phyloP scores from a whole-genome alignment of 2,113 vertebrate genomes.

The Gorsachius goisagi region DNA sequence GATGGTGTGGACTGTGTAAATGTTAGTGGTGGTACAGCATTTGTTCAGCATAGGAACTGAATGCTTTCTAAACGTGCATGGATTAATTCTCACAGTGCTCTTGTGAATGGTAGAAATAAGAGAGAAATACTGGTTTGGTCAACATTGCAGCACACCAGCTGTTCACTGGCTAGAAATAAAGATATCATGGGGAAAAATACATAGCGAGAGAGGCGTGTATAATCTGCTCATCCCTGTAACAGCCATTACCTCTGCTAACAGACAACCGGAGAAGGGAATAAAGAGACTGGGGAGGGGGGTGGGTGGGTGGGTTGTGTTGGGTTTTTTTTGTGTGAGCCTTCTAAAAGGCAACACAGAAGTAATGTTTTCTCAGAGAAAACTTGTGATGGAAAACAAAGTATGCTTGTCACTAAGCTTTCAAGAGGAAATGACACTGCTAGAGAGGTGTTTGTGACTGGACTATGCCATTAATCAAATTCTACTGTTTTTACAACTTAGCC shows the following conservation, averaged over 20 bases:
- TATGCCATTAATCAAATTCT: background rate
- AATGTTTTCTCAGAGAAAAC: background rate
- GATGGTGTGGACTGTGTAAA: background rate
- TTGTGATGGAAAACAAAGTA: background rate
- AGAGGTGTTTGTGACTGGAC: background rate
- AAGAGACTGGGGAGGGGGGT: background rate
- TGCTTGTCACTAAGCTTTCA: background rate
- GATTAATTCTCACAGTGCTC: background rate
- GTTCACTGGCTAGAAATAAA: background rate
- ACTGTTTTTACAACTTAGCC: background rate
- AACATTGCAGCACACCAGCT: background rate
- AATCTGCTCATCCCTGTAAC: background rate
- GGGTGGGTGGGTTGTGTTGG: background rate
- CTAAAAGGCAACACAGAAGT: background rate
- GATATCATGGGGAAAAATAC: background rate
- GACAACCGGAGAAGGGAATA: background rate
- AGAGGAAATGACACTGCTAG: background rate
- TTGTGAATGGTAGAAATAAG: background rate
- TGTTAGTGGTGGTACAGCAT: background rate
- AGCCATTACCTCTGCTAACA: background rate
- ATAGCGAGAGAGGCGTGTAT: background rate
- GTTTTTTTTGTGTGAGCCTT: background rate
- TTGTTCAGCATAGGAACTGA: background rate
- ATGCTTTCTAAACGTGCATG: background rate
- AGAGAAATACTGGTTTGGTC: background rate